phyloP scores from a whole-genome alignment of 2,113 vertebrate species.

The Microtus pennsylvanicus region DNA sequence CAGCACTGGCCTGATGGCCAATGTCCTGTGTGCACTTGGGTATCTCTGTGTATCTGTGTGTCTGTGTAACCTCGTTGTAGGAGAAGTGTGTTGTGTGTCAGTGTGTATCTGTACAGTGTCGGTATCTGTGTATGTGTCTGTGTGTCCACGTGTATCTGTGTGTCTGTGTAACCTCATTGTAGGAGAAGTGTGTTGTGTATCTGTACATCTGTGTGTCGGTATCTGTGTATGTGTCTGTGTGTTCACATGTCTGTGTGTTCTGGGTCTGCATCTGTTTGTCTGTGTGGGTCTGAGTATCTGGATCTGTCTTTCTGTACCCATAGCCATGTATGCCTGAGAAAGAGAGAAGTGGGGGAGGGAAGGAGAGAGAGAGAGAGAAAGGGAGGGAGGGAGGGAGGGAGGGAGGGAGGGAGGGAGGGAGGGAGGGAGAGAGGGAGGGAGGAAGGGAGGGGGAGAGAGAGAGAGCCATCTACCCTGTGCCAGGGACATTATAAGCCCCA shows the following conservation, averaged over 20 bases:
- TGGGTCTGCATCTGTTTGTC: no score
- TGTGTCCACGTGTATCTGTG: background rate
- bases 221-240: background rate
- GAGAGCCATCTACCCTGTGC: background rate
- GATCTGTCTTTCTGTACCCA: background rate
- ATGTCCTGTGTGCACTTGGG: background rate
- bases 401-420: background rate
- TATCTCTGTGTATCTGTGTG: background rate
- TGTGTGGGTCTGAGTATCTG: background rate
- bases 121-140: background rate
- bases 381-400: background rate
- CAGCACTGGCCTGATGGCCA: background rate
- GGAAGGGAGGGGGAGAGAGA: background rate
- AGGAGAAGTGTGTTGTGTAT: background rate
- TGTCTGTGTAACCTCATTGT: background rate
- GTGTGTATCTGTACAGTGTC: background rate
- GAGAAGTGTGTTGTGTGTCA: background rate
- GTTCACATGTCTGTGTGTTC: fast-evolving
- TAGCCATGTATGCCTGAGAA: background rate
- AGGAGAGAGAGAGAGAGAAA: background rate
- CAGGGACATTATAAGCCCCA: background rate
- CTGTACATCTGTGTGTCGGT: background rate
- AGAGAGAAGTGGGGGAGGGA: background rate
- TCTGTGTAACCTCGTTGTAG: background rate
- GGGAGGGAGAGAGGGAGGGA: background rate